Conservation (phyloP, 1,140 invertebrate species). For the Neotoxoptera formosana region DNA sequence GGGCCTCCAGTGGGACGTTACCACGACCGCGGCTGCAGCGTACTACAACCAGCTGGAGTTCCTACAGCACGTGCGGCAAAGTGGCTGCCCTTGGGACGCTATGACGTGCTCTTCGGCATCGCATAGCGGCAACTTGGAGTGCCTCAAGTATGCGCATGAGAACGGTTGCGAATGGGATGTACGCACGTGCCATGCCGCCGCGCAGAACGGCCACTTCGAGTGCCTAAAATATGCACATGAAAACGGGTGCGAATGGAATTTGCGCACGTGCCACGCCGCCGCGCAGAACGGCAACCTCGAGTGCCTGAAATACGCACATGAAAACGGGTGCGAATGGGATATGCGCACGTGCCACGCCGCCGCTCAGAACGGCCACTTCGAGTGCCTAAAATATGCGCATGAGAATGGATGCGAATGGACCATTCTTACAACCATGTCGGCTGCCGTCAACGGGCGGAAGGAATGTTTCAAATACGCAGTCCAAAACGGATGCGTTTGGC, state of each 20-base stretch:
- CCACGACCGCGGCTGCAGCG: not conserved
- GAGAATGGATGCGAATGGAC: not conserved
- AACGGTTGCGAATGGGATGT: not conserved
- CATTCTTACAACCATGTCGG: fast-evolving
- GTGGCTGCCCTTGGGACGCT: not conserved
- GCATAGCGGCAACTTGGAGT: not conserved
- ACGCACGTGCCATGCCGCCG: too few relatives aligned
- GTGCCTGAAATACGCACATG: not conserved
- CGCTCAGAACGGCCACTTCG: not conserved
- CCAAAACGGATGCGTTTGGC: not conserved
- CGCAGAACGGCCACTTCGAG: not conserved
- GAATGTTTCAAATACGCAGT: not conserved
- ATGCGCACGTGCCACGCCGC: too few relatives aligned
- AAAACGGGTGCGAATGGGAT: not conserved
- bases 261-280: too few relatives aligned
- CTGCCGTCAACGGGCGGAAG: not conserved
- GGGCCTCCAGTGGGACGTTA: not conserved
- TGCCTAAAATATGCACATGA: not conserved
- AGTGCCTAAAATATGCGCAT: not conserved
- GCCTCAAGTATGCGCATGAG: not conserved
- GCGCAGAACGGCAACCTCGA: not conserved
- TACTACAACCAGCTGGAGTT: not conserved
- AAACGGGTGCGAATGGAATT: not conserved
- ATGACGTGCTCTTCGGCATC: fast-evolving
- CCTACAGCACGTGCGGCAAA: not conserved